A percentile compares a stretch with the other conserved stretches of the same genome.
Evolutionary conservation across 2,888 invertebrate species (phyloP).

Genomic region (Erebia ligea): DNA sequence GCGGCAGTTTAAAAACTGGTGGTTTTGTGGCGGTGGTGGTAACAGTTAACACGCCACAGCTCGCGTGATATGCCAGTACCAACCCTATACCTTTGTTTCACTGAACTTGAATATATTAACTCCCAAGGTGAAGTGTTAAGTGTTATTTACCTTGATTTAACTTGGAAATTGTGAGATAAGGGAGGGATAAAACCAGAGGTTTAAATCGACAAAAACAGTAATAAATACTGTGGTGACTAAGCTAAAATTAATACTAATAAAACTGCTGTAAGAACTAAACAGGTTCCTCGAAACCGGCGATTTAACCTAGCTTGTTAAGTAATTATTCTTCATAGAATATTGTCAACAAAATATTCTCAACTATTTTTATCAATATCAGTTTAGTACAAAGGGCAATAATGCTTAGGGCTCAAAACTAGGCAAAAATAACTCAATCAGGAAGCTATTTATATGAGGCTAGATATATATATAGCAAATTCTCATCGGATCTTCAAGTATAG

Average conservation of each 20-base stretch:
- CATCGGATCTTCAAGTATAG: too few relatives aligned
- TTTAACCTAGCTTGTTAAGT: too few relatives aligned
- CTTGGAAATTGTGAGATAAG: slow-evolving; percentile 38
- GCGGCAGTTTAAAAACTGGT: background rate
- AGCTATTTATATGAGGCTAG: too few relatives aligned
- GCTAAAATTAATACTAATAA: background rate
- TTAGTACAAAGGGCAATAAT: too few relatives aligned
- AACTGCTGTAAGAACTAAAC: background rate
- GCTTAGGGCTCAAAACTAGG: too few relatives aligned
- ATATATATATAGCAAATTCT: too few relatives aligned
- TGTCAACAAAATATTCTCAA: too few relatives aligned
- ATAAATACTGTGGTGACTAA: background rate
- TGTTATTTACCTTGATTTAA: slow-evolving; percentile 49
- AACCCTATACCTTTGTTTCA: slow-evolving; percentile 30
- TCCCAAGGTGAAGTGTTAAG: slow-evolving; percentile 49
- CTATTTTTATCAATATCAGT: too few relatives aligned
- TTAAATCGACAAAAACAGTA: slow-evolving; percentile 20
- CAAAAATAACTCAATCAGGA: too few relatives aligned
- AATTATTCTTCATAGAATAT: too few relatives aligned
- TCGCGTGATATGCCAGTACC: slow-evolving; percentile 56
- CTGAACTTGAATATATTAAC: slow-evolving; percentile 51
- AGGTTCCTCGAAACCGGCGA: background rate
- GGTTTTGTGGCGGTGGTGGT: background rate
- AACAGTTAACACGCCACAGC: slow-evolving; percentile 20
- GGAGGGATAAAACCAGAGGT: slow-evolving; percentile 24